These are phyloP conservation scores for Harpalus rubripes DNA, from an alignment of 2,888 invertebrate species.

Conservation along the genomic window DNA sequence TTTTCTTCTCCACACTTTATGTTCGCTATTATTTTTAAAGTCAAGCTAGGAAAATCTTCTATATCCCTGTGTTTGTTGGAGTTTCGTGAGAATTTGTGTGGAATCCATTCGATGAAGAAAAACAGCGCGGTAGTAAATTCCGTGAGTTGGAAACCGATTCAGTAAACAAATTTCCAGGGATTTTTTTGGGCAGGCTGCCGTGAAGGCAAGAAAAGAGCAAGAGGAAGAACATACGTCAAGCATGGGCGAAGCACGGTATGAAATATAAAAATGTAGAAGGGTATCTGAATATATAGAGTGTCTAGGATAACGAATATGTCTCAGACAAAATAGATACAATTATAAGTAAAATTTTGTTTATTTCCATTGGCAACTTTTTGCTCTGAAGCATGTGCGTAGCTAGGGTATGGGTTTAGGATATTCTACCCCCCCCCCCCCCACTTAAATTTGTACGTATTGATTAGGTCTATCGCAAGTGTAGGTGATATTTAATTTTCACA, in stretches of 20 bases:
- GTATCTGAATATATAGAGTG: too few relatives aligned
- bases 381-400: too few relatives aligned
- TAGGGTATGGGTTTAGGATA: too few relatives aligned
- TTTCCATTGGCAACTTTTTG: too few relatives aligned
- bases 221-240: background rate
- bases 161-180: slow-evolving; percentile 37
- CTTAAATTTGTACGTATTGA: too few relatives aligned
- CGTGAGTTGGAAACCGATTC: slow-evolving; percentile 35
- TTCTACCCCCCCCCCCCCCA: too few relatives aligned
- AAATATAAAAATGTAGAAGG: background rate
- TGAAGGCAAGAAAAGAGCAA: background rate
- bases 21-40: background rate
- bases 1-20: background rate
- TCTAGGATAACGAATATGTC: too few relatives aligned
- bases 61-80: background rate
- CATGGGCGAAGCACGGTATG: background rate
- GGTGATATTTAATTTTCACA: too few relatives aligned
- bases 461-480: too few relatives aligned
- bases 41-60: background rate
- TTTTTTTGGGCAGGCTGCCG: slow-evolving; percentile 35
- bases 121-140: slow-evolving; percentile 30
- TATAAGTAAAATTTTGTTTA: too few relatives aligned
- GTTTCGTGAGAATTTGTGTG: background rate
- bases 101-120: background rate
- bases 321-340: too few relatives aligned